Conservation (phyloP, 2,797 vertebrate species). For the Philypnodon macrostomus region DNA sequence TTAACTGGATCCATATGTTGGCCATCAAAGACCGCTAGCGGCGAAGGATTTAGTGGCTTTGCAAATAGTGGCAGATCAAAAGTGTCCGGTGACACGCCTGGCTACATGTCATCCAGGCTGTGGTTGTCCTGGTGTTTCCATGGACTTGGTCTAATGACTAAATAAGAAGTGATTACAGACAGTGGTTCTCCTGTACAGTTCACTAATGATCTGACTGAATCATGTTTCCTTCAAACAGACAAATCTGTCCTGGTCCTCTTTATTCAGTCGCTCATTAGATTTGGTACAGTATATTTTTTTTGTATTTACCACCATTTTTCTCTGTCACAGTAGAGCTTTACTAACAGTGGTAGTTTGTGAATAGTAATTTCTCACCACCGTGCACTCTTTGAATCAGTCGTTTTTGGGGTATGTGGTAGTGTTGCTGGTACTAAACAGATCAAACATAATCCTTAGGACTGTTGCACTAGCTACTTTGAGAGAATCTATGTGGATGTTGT, state of each 20-base stretch:
- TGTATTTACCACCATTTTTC: conserved; percentile 30
- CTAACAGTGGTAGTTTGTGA: conserved; percentile 58
- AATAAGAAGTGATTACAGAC: conserved; percentile 24
- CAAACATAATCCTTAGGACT: conserved; percentile 1
- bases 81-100: conserved; percentile 26
- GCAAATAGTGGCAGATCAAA: conserved; percentile 43
- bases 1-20: conserved; percentile 41
- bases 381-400: conserved; percentile 20
- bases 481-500: too few relatives aligned
- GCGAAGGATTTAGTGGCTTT: conserved; percentile 29
- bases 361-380: conserved; percentile 41
- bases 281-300: conserved; percentile 81
- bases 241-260: conserved; percentile 85
- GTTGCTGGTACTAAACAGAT: conserved; percentile 21
- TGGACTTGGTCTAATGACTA: conserved; percentile 33
- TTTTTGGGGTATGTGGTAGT: conserved; percentile 61
- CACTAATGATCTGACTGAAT: conserved; percentile 47
- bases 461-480: conserved; percentile 23
- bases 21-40: conserved; percentile 14
- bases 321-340: conserved; percentile 48
- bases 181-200: conserved; percentile 18
- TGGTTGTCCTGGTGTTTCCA: conserved; percentile 25
- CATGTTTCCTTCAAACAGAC: conserved; percentile 78
- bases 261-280: conserved; percentile 87
- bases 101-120: conserved; percentile 25